Conservation (phyloP, 2,113 vertebrate species). For the Thamnaconus septentrionalis region DNA sequence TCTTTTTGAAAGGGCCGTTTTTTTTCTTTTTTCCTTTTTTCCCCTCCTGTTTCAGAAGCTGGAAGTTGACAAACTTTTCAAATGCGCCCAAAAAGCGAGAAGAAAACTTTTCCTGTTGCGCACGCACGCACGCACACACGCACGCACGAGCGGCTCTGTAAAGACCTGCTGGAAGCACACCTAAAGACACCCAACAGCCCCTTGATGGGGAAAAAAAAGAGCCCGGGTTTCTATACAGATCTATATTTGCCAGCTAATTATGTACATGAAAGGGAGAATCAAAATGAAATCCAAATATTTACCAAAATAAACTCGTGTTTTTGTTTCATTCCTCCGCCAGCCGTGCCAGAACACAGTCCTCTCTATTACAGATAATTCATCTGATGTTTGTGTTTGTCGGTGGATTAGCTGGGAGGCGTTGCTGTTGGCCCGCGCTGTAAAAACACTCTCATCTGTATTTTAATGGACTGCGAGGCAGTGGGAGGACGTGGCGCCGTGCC, state of each 20-base stretch:
- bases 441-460: conserved; percentile 79
- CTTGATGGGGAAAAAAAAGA: conserved; percentile 23
- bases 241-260: conserved; percentile 76
- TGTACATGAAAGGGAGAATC: conserved; percentile 71
- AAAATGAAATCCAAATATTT: conserved; percentile 76
- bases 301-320: conserved; percentile 76
- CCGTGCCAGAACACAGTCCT: conserved; percentile 74
- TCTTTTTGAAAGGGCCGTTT: conserved; percentile 34
- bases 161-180: conserved; percentile 56
- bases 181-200: conserved; percentile 44
- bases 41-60: conserved; percentile 2
- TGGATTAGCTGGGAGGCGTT: conserved; percentile 76
- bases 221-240: conserved; percentile 46
- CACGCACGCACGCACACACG: not conserved
- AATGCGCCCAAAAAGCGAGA: conserved; percentile 17
- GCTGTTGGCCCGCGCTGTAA: conserved; percentile 73
- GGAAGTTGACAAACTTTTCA: conserved; percentile 50
- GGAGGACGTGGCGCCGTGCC: conserved; percentile 76
- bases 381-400: conserved; percentile 77
- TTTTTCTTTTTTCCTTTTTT: not conserved
- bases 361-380: conserved; percentile 79
- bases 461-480: conserved; percentile 76
- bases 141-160: conserved; percentile 7
- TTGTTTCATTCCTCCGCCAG: conserved; percentile 70
- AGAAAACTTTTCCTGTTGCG: conserved; percentile 39